Evolutionary conservation across 2,888 invertebrate species (phyloP).

Genomic region (Nematopogon swammerdamellus): DNA sequence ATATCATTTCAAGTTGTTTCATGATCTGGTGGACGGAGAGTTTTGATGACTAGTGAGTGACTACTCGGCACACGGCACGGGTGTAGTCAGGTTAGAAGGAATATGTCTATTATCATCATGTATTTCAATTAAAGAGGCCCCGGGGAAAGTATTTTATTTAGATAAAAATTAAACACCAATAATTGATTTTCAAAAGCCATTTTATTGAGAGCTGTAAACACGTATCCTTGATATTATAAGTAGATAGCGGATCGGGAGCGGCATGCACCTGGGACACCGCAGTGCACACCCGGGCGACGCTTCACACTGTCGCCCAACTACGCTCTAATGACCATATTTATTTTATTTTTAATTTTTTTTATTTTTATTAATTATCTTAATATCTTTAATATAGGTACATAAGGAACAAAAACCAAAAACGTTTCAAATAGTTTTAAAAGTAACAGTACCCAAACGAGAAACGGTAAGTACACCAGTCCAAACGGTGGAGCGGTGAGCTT

Average conservation of each 20-base stretch:
- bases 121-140: no score
- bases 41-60: no score
- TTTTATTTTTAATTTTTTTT: slow-evolving; percentile 33
- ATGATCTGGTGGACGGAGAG: no score
- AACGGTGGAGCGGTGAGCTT: slow-evolving; percentile 33
- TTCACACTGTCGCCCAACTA: not conserved
- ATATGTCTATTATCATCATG: no score
- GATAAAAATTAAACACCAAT: no score
- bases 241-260: not conserved
- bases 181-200: not conserved
- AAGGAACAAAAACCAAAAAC: slow-evolving; percentile 56
- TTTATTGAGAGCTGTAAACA: not conserved
- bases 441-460: slow-evolving; percentile 43
- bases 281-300: no score
- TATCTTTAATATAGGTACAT: slow-evolving; percentile 48
- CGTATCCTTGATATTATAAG: not conserved
- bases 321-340: slow-evolving; percentile 8
- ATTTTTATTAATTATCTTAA: slow-evolving; percentile 48
- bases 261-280: no score
- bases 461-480: slow-evolving; percentile 42
- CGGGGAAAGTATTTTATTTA: no score
- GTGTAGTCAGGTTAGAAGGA: no score
- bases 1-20: not conserved
- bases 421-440: slow-evolving; percentile 27
- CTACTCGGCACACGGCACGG: no score